These are phyloP conservation scores for Aleiodes alternator DNA, from an alignment of 2,888 invertebrate species.

Conservation along the genomic window DNA sequence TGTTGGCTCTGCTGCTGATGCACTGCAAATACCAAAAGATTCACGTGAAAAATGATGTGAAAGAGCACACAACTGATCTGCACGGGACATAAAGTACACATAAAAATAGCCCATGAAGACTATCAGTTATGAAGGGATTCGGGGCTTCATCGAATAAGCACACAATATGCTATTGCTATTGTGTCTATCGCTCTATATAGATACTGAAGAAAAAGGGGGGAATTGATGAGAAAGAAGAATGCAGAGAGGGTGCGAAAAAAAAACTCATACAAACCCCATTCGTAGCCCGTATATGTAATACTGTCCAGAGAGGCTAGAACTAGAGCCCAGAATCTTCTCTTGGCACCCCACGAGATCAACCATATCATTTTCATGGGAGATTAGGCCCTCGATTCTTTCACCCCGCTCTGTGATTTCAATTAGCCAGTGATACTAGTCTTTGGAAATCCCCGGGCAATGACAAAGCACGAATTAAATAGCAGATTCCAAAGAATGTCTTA, in stretches of 20 bases:
- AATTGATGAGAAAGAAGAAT: constrained; percentile 8
- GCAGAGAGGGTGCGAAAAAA: constrained; percentile 66
- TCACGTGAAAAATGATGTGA: constrained; percentile 31
- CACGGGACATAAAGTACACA: constrained; percentile 27
- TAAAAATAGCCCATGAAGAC: constrained; percentile 37
- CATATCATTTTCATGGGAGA: constrained; percentile 73
- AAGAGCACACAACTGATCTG: constrained; percentile 2
- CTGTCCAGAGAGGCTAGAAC: too few relatives aligned
- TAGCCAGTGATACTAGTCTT: constrained; percentile 50
- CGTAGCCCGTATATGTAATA: constrained; percentile 53
- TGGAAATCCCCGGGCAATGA: background rate
- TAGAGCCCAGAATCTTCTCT: constrained; percentile 5
- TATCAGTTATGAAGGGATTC: constrained; percentile 29
- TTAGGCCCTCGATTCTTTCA: constrained; percentile 59
- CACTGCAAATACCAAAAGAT: constrained; percentile 70
- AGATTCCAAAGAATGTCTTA: background rate
- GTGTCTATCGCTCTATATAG: constrained; percentile 20
- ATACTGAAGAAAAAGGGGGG: constrained; percentile 13
- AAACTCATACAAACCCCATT: constrained; percentile 70
- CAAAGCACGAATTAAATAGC: background rate
- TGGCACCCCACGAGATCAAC: constrained; percentile 66
- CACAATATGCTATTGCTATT: constrained; percentile 49
- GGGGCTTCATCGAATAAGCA: constrained; percentile 32
- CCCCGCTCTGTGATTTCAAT: constrained; percentile 68
- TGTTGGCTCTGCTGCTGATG: constrained; percentile 57